Conservation (phyloP, 2,888 invertebrate genomes). For the Lasioglossum lativentre region DNA sequence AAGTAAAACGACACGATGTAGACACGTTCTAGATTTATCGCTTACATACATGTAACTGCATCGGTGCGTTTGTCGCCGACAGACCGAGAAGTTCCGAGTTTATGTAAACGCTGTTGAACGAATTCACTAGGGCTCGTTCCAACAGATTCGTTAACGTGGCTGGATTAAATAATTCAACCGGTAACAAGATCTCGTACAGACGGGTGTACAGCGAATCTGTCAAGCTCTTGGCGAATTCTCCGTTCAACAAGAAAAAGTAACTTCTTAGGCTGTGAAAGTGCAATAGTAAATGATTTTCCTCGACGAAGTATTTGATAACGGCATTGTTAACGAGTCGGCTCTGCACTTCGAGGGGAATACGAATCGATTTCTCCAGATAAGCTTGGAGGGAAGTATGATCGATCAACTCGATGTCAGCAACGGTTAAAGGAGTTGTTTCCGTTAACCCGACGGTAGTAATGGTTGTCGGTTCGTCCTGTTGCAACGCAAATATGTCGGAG, state of each 20-base stretch:
- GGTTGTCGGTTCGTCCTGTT: neutral
- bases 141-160: slow-evolving; percentile 89
- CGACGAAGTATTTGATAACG: slow-evolving; percentile 89
- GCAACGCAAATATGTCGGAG: slow-evolving; percentile 34
- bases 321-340: slow-evolving; percentile 90
- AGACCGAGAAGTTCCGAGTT: slow-evolving; percentile 81
- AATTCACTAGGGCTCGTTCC: slow-evolving; percentile 89
- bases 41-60: slow-evolving; percentile 86
- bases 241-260: slow-evolving; percentile 92
- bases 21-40: neutral
- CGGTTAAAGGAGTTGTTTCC: slow-evolving; percentile 69
- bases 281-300: slow-evolving; percentile 88
- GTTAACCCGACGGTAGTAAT: neutral
- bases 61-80: slow-evolving; percentile 77
- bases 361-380: slow-evolving; percentile 89
- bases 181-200: slow-evolving; percentile 88
- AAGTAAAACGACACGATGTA: neutral
- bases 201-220: slow-evolving; percentile 89
- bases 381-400: slow-evolving; percentile 84
- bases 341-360: slow-evolving; percentile 89
- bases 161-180: slow-evolving; percentile 89
- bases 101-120: slow-evolving; percentile 85
- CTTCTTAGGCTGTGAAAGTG: slow-evolving; percentile 91
- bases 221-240: slow-evolving; percentile 91
- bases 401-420: slow-evolving; percentile 81